These are phyloP conservation scores for Patella ulyssiponensis DNA, from an alignment of 2,888 invertebrate species.

Conservation along the genomic window DNA sequence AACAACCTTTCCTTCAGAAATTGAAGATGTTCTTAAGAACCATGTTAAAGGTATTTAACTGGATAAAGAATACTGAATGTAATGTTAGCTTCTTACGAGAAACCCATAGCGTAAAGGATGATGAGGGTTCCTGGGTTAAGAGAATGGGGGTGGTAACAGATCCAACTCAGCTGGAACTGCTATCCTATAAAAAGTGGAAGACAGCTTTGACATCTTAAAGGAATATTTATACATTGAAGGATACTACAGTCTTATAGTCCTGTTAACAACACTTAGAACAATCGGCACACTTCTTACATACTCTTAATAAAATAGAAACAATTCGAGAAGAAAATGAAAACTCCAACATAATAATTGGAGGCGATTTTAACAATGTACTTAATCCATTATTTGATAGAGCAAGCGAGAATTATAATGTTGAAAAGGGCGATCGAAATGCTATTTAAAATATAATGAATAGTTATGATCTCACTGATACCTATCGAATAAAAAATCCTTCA, in stretches of 20 bases:
- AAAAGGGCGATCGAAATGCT: background rate
- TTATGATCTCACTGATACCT: background rate
- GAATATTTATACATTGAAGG: background rate
- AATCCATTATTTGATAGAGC: background rate
- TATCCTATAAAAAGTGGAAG: background rate
- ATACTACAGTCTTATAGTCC: background rate
- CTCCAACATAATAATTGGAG: background rate
- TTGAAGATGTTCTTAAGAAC: too few species aligned
- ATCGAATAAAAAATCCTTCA: background rate
- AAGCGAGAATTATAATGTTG: background rate
- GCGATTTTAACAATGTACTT: background rate
- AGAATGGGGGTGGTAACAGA: background rate
- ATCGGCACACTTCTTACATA: background rate
- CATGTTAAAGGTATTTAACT: too few species aligned
- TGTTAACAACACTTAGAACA: background rate
- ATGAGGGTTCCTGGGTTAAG: background rate
- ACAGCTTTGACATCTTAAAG: background rate
- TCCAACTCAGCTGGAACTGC: background rate
- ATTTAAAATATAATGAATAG: slow-evolving; percentile 1
- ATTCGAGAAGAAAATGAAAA: background rate
- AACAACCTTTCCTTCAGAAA: too few species aligned
- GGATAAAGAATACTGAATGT: too few species aligned
- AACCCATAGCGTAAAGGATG: background rate
- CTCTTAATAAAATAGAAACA: background rate
- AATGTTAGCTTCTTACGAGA: background rate